Evolutionary conservation across 2,888 invertebrate species (phyloP).

Genomic region (Alsophila aescularia): DNA sequence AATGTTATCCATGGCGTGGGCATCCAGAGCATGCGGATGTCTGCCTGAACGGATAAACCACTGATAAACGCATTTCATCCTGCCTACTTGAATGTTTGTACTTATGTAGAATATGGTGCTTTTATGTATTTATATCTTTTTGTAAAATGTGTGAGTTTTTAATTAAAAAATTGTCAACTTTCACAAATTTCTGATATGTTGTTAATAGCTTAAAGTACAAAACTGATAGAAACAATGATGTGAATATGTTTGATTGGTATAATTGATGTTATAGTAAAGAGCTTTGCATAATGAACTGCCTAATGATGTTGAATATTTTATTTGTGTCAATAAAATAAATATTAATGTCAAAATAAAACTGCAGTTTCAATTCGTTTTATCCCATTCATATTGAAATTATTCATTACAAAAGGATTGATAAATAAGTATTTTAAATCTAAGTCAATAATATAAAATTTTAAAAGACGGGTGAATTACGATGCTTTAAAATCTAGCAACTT

Average conservation of each 20-base stretch:
- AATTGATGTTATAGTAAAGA: slow-evolving; percentile 19
- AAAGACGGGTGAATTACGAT: slow-evolving; percentile 84
- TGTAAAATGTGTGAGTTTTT: slow-evolving; percentile 13
- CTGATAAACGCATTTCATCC: background rate
- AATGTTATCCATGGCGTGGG: too few species aligned
- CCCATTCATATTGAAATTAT: slow-evolving; percentile 80
- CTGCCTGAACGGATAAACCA: too few species aligned
- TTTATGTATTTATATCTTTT: slow-evolving; percentile 24
- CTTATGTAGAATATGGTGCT: slow-evolving; percentile 38
- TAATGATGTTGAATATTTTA: slow-evolving; percentile 48
- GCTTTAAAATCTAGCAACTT: slow-evolving; percentile 74
- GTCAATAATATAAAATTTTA: slow-evolving; percentile 84
- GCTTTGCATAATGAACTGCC: slow-evolving; percentile 36
- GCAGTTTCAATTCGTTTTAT: slow-evolving; percentile 59
- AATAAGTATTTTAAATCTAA: slow-evolving; percentile 83
- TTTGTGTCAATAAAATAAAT: slow-evolving; percentile 60
- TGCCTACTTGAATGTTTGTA: slow-evolving; percentile 23
- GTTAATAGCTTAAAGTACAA: slow-evolving; percentile 19
- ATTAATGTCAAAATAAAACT: slow-evolving; percentile 60
- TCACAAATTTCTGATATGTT: slow-evolving; percentile 8
- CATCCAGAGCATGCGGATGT: too few species aligned
- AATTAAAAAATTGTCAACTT: slow-evolving; percentile 20
- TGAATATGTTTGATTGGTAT: background rate
- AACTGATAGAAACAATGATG: slow-evolving; percentile 7
- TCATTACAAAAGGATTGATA: slow-evolving; percentile 80